These are phyloP conservation scores for Alethe castanea DNA, from an alignment of 2,113 vertebrate genomes.

Conservation along the genomic window DNA sequence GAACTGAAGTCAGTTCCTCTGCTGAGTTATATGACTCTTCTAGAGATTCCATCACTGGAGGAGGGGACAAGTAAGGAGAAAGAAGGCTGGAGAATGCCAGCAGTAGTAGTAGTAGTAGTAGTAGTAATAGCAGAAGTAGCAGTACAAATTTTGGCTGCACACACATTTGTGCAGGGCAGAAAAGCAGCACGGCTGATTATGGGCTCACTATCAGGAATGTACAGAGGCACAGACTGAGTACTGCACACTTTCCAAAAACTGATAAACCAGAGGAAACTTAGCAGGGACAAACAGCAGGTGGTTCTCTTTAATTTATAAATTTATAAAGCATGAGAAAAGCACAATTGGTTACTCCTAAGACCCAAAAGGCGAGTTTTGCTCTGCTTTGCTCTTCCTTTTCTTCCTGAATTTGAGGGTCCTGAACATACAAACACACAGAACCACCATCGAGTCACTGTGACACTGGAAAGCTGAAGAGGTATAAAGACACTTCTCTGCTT, in stretches of 20 bases:
- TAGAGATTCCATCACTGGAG: neutral
- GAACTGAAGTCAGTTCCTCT: neutral
- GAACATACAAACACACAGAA: neutral
- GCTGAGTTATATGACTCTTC: neutral
- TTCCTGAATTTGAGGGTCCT: neutral
- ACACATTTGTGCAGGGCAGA: neutral
- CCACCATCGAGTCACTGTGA: neutral
- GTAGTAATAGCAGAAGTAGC: neutral
- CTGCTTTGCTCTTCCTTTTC: neutral
- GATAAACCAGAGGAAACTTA: neutral
- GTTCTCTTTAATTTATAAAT: neutral
- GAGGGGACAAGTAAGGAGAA: neutral
- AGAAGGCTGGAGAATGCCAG: neutral
- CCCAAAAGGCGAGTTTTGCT: neutral
- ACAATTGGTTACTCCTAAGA: neutral
- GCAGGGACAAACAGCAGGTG: neutral
- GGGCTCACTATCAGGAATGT: neutral
- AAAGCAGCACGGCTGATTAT: neutral
- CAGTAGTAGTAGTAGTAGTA: neutral
- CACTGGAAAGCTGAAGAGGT: neutral
- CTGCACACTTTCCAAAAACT: neutral
- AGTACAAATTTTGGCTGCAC: neutral
- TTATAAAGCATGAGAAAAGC: neutral
- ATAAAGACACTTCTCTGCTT: neutral
- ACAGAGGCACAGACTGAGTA: neutral